Evolutionary conservation across 2,797 vertebrate species (phyloP).

Genomic region (Australoheros facetus): DNA sequence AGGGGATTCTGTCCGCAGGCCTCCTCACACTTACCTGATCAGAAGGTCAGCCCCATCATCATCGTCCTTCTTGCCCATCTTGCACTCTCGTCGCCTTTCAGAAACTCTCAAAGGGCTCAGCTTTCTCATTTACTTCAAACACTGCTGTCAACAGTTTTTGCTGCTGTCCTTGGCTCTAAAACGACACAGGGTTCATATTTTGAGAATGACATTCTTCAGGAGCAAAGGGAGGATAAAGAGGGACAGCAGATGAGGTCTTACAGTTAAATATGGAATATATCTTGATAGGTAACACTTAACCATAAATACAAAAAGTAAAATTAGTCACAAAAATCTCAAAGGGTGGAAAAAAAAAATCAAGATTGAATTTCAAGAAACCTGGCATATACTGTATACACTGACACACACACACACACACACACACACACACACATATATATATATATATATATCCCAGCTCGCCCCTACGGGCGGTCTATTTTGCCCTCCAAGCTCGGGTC

Average conservation of each 20-base stretch:
- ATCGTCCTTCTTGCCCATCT: slow-evolving; percentile 62
- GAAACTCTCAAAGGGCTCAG: slow-evolving; percentile 65
- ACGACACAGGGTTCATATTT: slow-evolving; percentile 52
- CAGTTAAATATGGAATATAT: slow-evolving; percentile 13
- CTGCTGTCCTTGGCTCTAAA: slow-evolving; percentile 68
- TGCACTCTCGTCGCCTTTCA: slow-evolving; percentile 62
- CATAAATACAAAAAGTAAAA: neutral
- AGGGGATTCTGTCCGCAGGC: slow-evolving; percentile 80
- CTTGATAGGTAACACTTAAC: slow-evolving; percentile 13
- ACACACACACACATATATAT: too few relatives aligned
- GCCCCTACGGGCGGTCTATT: too few relatives aligned
- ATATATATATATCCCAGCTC: too few relatives aligned
- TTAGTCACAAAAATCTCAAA: neutral
- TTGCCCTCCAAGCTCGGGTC: too few relatives aligned
- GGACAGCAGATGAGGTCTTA: slow-evolving; percentile 23
- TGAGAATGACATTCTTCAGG: slow-evolving; percentile 46
- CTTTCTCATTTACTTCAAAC: slow-evolving; percentile 78
- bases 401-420: too few relatives aligned
- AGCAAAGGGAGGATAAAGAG: slow-evolving; percentile 48
- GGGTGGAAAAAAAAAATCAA: neutral
- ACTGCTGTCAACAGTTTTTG: slow-evolving; percentile 79
- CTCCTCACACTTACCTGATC: slow-evolving; percentile 73
- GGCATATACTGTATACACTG: neutral
- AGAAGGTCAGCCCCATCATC: slow-evolving; percentile 78
- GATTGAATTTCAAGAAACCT: neutral